phyloP scores from a whole-genome alignment of 2,113 vertebrate species.

The Muntiacus muntjak region DNA sequence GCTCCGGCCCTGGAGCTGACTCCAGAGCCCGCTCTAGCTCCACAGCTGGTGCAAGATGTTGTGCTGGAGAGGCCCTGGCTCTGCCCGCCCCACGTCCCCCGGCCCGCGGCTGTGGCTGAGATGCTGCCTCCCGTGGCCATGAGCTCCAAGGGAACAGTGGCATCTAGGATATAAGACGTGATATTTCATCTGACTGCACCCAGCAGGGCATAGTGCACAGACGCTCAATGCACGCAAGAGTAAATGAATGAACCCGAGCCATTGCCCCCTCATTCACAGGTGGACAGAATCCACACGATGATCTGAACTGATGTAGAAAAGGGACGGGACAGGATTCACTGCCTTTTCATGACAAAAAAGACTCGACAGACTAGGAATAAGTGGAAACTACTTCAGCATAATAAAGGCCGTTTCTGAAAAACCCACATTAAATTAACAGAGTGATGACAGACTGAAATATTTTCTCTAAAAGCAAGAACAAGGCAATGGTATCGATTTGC shows the following conservation, averaged over 20 bases:
- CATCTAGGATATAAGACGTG: not conserved
- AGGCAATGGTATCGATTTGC: not conserved
- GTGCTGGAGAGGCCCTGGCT: not conserved
- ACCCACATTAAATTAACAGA: not conserved
- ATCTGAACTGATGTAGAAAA: not conserved
- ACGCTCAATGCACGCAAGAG: not conserved
- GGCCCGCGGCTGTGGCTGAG: not conserved
- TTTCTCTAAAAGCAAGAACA: not conserved
- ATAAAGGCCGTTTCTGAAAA: not conserved
- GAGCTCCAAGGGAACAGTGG: not conserved
- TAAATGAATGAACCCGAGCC: not conserved
- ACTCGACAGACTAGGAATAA: not conserved
- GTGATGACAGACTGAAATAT: not conserved
- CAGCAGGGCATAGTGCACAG: not conserved
- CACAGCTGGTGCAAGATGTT: not conserved
- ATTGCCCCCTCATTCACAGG: not conserved
- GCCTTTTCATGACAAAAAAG: not conserved
- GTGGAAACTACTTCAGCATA: not conserved
- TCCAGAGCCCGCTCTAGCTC: not conserved
- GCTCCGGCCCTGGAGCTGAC: not conserved
- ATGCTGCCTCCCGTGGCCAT: not conserved
- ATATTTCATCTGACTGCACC: not conserved
- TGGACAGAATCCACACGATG: not conserved
- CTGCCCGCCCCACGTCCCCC: not conserved
- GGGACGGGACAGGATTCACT: not conserved